Evolutionary conservation across 2,797 vertebrate species (phyloP), one percentile per base, ranked within the genome.

Genomic region (Gymnothorax javanicus): DNA sequence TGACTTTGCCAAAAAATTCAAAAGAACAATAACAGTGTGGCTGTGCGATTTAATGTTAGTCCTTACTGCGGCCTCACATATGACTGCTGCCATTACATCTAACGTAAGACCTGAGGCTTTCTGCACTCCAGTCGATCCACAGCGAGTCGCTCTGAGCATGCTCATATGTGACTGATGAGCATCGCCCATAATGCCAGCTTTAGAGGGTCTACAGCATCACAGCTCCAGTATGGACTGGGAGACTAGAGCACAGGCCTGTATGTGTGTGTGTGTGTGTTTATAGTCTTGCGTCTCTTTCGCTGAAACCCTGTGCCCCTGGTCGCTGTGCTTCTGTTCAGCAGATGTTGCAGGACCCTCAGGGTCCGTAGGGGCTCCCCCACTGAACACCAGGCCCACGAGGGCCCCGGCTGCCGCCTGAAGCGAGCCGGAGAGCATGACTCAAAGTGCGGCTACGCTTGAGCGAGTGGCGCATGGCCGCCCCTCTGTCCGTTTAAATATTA

Each of bases 401-500:
- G 75, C 13, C 71, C 71, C 71, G 3, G n/a, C 20, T 33, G 4
- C 52, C 7, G 52, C 13, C 75, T 7, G 33, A 23, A 54, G 25
- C 11, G 79, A 82, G 15, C 9, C 52, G 52, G 17, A 1, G 79
- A 15, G 6, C 33, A 54, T 20, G 75, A 54, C 50, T 79, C 15
- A 79, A 50, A 54, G 79, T 13, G 2, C 8, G 15, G 79, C 7
- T 20, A 56, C 50, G 79, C 17, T 6, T 5, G 33, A 75, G 27
- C 17, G 71, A 43, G 4, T 25, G 17, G 71, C 71, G 17, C 71
- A 43, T 50, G 71, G 71, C 71, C 11, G 11, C 8, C 57, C n/a
- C 12, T 12, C 54, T 5, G 81, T 82, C 25, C 79, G 83, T 88
- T 91, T 91, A 92, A 91, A 91, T 90, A 92, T 90, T 92, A 88